Evolutionary conservation across 2,113 vertebrate genomes (phyloP), one percentile per base, ranked within the genome.

Genomic region (Ursus arctos): DNA sequence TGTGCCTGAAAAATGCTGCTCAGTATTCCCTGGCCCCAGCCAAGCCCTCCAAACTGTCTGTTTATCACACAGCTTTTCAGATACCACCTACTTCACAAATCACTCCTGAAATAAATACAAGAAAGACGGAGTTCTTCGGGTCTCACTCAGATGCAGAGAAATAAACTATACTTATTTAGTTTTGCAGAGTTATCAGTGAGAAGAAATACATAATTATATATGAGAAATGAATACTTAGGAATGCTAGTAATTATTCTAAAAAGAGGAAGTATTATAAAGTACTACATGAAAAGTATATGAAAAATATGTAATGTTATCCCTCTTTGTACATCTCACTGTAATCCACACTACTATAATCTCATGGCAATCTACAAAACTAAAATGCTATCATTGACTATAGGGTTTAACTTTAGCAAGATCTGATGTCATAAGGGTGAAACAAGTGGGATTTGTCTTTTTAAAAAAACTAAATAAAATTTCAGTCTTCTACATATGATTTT

Each of bases 11-110:
- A 89, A 82, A 69, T 15, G 88, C 67, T 49, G 51, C 24, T 2
- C 67, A 74, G 49, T 74, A 61, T 76, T 82, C 88, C 22, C n/a
- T 13, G 40, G 61, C 12, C 33, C 53, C 33, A 72, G 31, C 0
- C 65, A 95, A 26, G 10, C 22, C 49, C 80, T 91, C 47, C 15
- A 69, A 92, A 79, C 63, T 82, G 40, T 65, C 69, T 76, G 84
- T 86, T 96, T 55, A 61, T 87, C 63, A 87, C 74, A 65, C 16
- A 55, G n/a, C n/a, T 69, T 89, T 80, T 95, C 36, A 87, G 83
- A 92, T 10, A 63, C 69, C 51, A 89, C 53, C 83, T 92, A 72
- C 11, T 76, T 93, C 61, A 76, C 24, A 49, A 88, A 69, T 90
- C 47, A 82, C 36, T 63, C n/a, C 63, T 90, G 55, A 89, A 55